Base-by-base conservation (phyloP, 1,140 invertebrate species). In the Condylostylus longicornis region DNA sequence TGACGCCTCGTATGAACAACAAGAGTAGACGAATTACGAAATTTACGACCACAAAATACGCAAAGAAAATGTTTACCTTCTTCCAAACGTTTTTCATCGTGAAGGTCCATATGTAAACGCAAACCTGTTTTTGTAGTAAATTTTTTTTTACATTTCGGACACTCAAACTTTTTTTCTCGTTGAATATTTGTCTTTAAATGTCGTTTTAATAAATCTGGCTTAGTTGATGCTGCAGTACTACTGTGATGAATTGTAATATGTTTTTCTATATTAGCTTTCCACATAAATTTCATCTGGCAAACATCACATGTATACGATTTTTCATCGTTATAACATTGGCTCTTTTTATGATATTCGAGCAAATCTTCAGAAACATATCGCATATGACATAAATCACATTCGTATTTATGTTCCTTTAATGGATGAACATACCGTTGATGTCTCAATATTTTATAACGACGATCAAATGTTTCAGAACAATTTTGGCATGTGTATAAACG, bases 401-500 rank as follows among this genome's bases (percentile, higher is more conserved):
- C 48, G 0, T 48, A 38, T 7, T 27, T 32, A 4, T 58, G 46
- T 5, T 48, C 43, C 19, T 58, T 55, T 23, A 51, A 18, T 5
- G 46, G 42, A 31, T 58, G 55, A 48, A 54, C 49, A 6, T 49
- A 49, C 35, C 49, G 48, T 27, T 58, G 55, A 40, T 58, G 55
- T 30, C 50, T 50, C 9, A 46, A 33, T 10, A 58, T 37, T 36
- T 58, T 54, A 42, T 44, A 56, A 15, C 52, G 52, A 0, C 55
- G 61, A 17, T 46, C 48, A 36, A 65, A 68, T 22, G 44, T 39
- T 39, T 65, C 53, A 15, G 57, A 57, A 40, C 67, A 70, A 25
- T 58, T 58, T 34, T 61, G 47, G 41, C 69, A 71, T 10, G 58
- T 57, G 33, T 65, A 68, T n/a, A 47, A n/a, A n/a, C n/a, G n/a